Evolutionary conservation across 2,797 vertebrate genomes (phyloP).

Genomic region (Dendrocincla fuliginosa): DNA sequence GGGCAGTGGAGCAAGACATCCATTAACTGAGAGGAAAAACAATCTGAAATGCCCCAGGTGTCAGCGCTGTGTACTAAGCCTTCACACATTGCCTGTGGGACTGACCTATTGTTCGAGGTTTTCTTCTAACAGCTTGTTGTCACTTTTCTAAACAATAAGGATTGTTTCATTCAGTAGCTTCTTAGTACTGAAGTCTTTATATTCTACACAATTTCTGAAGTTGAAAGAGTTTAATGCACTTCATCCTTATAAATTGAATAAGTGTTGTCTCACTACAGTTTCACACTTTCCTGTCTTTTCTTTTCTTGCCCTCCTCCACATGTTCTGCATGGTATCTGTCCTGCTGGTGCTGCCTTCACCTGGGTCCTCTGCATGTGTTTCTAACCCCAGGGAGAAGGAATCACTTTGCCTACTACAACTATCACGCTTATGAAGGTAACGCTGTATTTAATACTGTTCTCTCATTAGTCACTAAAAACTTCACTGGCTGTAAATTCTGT

Average conservation of each 20-base stretch:
- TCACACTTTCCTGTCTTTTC: slow-evolving; percentile 82
- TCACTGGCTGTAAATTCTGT: neutral
- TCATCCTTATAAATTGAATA: slow-evolving; percentile 46
- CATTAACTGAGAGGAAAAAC: neutral
- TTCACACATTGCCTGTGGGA: neutral
- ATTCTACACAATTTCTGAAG: slow-evolving; percentile 9
- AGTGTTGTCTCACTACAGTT: slow-evolving; percentile 68
- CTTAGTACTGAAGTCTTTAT: slow-evolving; percentile 28
- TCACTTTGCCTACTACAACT: slow-evolving; percentile 97
- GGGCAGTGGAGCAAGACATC: neutral
- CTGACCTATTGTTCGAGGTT: slow-evolving; percentile 25
- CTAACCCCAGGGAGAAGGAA: slow-evolving; percentile 93
- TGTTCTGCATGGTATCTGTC: slow-evolving; percentile 81
- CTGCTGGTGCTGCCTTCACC: slow-evolving; percentile 86
- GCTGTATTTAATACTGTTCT: slow-evolving; percentile 61
- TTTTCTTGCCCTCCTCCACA: slow-evolving; percentile 80
- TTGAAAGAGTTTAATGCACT: slow-evolving; percentile 27
- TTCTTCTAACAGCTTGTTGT: slow-evolving; percentile 51
- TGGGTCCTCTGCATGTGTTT: slow-evolving; percentile 87
- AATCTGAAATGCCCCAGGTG: neutral
- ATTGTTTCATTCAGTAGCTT: slow-evolving; percentile 16
- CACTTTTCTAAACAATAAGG: slow-evolving; percentile 33
- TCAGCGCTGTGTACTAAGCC: neutral
- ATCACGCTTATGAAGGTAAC: slow-evolving; percentile 94
- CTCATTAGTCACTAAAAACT: slow-evolving; percentile 54